A percentile compares a stretch with the other conserved stretches of the same genome.
These are phyloP conservation scores for Gymnocypris eckloni DNA, from an alignment of 2,797 vertebrate genomes.

Conservation along the genomic window DNA sequence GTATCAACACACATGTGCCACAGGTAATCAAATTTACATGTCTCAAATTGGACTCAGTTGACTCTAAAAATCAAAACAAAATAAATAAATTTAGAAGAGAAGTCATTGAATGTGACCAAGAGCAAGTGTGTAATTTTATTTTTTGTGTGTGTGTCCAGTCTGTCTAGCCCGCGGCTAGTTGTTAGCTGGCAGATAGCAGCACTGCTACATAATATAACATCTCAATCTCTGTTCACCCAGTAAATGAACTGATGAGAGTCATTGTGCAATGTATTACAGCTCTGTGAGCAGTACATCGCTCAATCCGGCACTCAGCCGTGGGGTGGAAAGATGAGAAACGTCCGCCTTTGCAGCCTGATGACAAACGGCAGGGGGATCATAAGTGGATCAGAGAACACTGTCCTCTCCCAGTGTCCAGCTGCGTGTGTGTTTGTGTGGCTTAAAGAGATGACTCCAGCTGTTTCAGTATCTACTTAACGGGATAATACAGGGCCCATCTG, in stretches of 20 bases:
- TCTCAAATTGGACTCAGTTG: neutral
- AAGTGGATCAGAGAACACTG: constrained; percentile 49
- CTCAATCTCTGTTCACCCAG: constrained; percentile 25
- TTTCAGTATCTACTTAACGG: constrained; percentile 48
- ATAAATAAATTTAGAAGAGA: neutral
- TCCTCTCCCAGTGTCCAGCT: constrained; percentile 46
- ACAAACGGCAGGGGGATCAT: constrained; percentile 51
- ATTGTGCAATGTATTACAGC: constrained; percentile 33
- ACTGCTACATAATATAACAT: constrained; percentile 29
- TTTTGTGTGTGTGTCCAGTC: neutral
- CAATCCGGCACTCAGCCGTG: constrained; percentile 41
- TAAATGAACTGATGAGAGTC: constrained; percentile 30
- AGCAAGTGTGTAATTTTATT: neutral
- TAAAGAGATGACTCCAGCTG: constrained; percentile 57
- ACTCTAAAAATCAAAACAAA: neutral
- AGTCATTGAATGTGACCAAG: neutral
- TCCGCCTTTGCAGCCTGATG: constrained; percentile 47
- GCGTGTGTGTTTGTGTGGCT: constrained; percentile 39
- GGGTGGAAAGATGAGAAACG: constrained; percentile 21
- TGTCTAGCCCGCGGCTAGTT: constrained; percentile 16
- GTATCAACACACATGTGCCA: neutral
- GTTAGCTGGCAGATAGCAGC: constrained; percentile 23
- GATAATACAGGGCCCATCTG: constrained; percentile 52
- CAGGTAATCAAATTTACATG: neutral
- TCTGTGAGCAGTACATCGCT: constrained; percentile 29